These are phyloP conservation scores for Liposcelis brunnea DNA, from an alignment of 2,888 invertebrate species.

Conservation along the genomic window DNA sequence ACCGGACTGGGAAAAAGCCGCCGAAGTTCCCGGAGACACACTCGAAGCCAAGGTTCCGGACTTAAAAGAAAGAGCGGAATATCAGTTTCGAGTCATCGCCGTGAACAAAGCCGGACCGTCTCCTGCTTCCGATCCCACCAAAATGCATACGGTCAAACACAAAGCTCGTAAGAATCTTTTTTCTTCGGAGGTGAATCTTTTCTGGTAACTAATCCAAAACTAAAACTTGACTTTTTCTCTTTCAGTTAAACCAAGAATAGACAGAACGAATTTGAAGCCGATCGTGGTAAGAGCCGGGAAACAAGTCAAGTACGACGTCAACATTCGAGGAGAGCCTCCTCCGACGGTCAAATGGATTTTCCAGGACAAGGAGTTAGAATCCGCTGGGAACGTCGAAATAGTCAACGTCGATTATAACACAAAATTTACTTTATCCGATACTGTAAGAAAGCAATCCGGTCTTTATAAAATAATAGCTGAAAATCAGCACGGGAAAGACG, in stretches of 20 bases:
- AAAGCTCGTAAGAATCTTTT: conserved; percentile 56
- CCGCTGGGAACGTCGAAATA: conserved; percentile 53
- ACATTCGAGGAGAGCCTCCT: conserved; percentile 88
- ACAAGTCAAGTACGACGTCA: conserved; percentile 79
- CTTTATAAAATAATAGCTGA: conserved; percentile 77
- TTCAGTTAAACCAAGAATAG: conserved; percentile 90
- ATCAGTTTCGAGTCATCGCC: conserved; percentile 78
- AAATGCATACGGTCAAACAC: conserved; percentile 74
- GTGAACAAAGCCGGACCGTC: conserved; percentile 88
- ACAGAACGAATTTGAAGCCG: conserved; percentile 82
- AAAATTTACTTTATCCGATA: conserved; percentile 62
- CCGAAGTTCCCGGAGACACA: conserved; percentile 59
- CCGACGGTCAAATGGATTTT: conserved; percentile 86
- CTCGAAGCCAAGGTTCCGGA: conserved; percentile 64
- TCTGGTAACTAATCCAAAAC: conserved; percentile 1
- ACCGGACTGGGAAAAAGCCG: conserved; percentile 78
- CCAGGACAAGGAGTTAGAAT: conserved; percentile 51
- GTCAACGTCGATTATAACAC: conserved; percentile 82
- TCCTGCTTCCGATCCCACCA: conserved; percentile 77
- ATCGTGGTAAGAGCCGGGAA: conserved; percentile 82
- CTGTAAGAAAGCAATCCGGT: conserved; percentile 70
- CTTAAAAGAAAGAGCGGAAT: conserved; percentile 78
- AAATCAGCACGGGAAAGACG: conserved; percentile 82
- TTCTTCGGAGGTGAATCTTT: conserved; percentile 3
- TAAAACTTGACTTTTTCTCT: conserved; percentile 13